Conservation (phyloP, 2,113 vertebrate genomes). For the Typhlomys cinereus region DNA sequence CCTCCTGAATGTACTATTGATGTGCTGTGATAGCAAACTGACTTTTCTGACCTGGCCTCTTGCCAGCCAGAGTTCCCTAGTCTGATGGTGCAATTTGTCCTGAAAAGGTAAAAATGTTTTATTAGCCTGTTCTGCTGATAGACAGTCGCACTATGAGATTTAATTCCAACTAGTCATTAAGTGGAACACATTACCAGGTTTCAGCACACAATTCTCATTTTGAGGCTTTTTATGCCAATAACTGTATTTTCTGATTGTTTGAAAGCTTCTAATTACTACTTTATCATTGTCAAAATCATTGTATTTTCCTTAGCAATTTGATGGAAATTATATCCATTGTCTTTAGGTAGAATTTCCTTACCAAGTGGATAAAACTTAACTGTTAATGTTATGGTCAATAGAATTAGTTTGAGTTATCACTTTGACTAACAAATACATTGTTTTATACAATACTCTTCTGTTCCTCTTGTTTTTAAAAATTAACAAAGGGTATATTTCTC, state of each 20-base stretch:
- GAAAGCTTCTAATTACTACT: conserved; percentile 60
- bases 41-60: neutral
- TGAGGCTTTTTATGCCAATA: neutral
- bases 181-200: neutral
- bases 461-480: conserved; percentile 45
- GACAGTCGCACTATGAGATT: neutral
- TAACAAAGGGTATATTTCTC: neutral
- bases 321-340: conserved; percentile 45
- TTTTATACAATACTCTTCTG: conserved; percentile 12
- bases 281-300: conserved; percentile 55
- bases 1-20: conserved; percentile 12
- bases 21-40: conserved; percentile 2
- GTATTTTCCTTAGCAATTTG: conserved; percentile 60
- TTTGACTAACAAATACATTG: conserved; percentile 56
- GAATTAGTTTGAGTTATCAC: conserved; percentile 39
- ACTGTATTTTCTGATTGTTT: neutral
- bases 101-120: conserved; percentile 35
- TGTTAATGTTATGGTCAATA: conserved; percentile 32
- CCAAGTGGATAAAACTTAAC: conserved; percentile 38
- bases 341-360: conserved; percentile 58
- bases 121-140: conserved; percentile 23
- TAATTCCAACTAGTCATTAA: neutral
- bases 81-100: conserved; percentile 5
- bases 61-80: neutral
- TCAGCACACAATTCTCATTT: neutral